Conservation (phyloP, 2,113 vertebrate genomes). For the Turnix velox region DNA sequence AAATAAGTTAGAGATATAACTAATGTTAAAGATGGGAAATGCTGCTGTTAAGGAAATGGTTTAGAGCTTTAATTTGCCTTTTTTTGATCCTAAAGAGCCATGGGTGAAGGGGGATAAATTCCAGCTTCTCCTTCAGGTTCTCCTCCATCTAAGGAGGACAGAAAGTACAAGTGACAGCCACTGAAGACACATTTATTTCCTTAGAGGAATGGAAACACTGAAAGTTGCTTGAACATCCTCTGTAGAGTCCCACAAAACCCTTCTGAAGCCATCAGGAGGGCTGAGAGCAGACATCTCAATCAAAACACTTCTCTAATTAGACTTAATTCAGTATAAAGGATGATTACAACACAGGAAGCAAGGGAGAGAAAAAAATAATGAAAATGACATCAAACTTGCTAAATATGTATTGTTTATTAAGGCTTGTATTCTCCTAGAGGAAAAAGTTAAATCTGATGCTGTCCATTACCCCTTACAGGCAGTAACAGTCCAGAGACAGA, state of each 20-base stretch:
- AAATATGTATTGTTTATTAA: slow-evolving; percentile 90
- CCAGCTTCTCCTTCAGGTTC: neutral
- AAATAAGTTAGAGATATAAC: neutral
- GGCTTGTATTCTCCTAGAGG: slow-evolving; percentile 87
- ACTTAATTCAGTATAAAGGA: neutral
- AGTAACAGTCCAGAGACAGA: slow-evolving; percentile 76
- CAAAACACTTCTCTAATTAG: neutral
- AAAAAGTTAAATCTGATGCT: slow-evolving; percentile 76
- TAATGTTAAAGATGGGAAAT: neutral
- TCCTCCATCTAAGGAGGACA: neutral
- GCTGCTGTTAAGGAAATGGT: neutral
- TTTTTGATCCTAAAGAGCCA: neutral
- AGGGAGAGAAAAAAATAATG: slow-evolving; percentile 21
- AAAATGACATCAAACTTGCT: slow-evolving; percentile 75
- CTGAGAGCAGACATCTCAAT: neutral
- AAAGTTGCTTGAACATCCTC: neutral
- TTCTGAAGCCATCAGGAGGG: rapidly evolving
- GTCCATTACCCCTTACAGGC: slow-evolving; percentile 74
- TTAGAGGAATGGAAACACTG: rapidly evolving
- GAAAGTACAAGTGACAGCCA: neutral
- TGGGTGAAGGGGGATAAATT: neutral
- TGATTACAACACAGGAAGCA: neutral
- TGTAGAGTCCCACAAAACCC: neutral
- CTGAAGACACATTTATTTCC: rapidly evolving
- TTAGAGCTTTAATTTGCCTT: neutral